Percentiles rank a stretch among this genome's conserved stretches.
Evolutionary conservation across 2,888 invertebrate species (phyloP).

Genomic region (Chymomyza fuscimana): DNA sequence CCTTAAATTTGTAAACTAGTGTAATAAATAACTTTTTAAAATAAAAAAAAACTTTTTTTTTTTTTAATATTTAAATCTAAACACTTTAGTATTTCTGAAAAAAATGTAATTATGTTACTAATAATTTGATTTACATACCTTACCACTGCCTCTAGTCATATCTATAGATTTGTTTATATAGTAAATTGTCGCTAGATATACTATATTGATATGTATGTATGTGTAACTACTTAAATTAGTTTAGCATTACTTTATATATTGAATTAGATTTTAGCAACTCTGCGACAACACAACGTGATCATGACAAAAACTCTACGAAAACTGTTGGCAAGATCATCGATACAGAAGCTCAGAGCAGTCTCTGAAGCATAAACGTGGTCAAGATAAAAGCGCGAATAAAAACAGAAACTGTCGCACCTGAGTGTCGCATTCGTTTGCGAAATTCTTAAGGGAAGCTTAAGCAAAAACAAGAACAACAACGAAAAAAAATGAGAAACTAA

Average conservation of each 20-base stretch:
- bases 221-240: not conserved
- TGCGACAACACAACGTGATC: slow-evolving; percentile 51
- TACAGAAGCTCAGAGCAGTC: not conserved
- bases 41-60: no score
- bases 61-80: no score
- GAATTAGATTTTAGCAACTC: slow-evolving; percentile 18
- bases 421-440: slow-evolving; percentile 16
- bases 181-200: no score
- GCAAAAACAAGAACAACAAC: slow-evolving; percentile 19
- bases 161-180: not conserved
- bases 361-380: slow-evolving; percentile 24
- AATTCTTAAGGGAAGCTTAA: slow-evolving; percentile 22
- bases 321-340: slow-evolving; percentile 47
- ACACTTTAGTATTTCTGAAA: no score
- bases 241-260: not conserved
- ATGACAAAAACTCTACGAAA: slow-evolving; percentile 55
- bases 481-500: slow-evolving; percentile 42
- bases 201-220: not conserved
- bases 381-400: slow-evolving; percentile 52
- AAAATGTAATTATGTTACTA: not conserved
- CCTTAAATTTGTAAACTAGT: no score
- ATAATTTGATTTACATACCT: slow-evolving; percentile 35
- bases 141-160: slow-evolving; percentile 34
- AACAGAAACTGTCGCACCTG: slow-evolving; percentile 3
- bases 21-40: no score